Base-by-base conservation (phyloP, 1,140 invertebrate genomes). In the Temnothorax nylanderi region DNA sequence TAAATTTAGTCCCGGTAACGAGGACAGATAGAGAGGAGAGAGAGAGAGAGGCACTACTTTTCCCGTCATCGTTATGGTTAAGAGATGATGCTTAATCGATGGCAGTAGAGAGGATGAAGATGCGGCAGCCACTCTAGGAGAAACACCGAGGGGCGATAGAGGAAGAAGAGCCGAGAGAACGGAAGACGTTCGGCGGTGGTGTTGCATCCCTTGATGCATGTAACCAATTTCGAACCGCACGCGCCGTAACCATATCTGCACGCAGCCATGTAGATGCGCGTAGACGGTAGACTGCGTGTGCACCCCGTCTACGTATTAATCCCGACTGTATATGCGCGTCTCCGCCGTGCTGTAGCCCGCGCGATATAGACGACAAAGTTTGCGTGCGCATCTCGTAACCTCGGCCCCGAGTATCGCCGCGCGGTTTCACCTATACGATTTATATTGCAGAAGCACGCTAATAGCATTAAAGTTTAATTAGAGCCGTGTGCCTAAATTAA, bases 211-310 rank as follows among this genome's bases (percentile, higher is more conserved):
- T 65, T 86, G 87, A 86, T 89, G 88, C 87, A 89, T 86, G 82
- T 81, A 89, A 89, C 87, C 88, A 89, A 89, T 89, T 89, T 89
- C 84, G 51, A 89, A 89, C 88, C 87, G 84, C 88, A 89, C 82
- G 84, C 88, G 82, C 75, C 75, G 69, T 89, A 89, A 89, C 88
- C 88, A 21, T 89, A 89, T 89, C 88, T 89, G 37, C 44, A 89
- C 82, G 87, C 88, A 89, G 87, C 64, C 82, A 75, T 64, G 72
- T 88, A 88, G 88, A 65, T n/a, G 44, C 76, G 32, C 67, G 60
- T 67, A 80, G 76, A 78, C 21, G 58, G 58, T 64, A 85, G 6
- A 54, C 34, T 69, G 72, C 54, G 86, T 18, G 51, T 51, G 75
- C 34, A n/a, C 34, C 47, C 34, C 47, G 54, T 51, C 67, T 74